A percentile compares a stretch with the other conserved stretches of the same genome.
Conservation (phyloP, 2,888 invertebrate genomes). For the Idaea straminata region DNA sequence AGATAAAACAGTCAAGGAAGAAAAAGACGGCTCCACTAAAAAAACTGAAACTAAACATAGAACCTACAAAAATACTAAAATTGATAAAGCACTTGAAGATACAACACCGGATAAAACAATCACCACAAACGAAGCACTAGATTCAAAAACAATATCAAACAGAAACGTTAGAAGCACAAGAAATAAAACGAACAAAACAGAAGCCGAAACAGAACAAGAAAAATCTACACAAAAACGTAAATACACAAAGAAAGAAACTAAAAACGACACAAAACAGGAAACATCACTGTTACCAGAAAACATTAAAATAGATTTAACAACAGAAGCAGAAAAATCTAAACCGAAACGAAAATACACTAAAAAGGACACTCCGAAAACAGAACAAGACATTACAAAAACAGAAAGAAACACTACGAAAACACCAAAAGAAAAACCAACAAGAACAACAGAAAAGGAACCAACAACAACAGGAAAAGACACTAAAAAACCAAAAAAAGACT, state of each 20-base stretch:
- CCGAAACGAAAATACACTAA: constrained; percentile 8
- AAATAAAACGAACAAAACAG: constrained; percentile 30
- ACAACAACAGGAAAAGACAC: constrained; percentile 21
- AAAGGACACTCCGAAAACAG: constrained; percentile 18
- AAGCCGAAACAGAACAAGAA: constrained; percentile 12
- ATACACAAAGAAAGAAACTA: constrained; percentile 11
- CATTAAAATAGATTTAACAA: constrained; percentile 10
- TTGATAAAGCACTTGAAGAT: not conserved
- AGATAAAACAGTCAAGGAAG: constrained; percentile 8
- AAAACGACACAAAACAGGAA: constrained; percentile 15
- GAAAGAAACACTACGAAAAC: constrained; percentile 27
- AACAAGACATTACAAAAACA: constrained; percentile 5
- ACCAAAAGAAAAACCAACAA: constrained; percentile 35
- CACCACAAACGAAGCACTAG: constrained; percentile 10
- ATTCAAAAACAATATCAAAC: constrained; percentile 13
- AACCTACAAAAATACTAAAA: not conserved
- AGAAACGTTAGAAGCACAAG: constrained; percentile 23
- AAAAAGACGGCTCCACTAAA: constrained; percentile 5
- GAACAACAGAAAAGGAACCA: constrained; percentile 30
- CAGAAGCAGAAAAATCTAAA: constrained; percentile 7
- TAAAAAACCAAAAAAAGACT: constrained; percentile 13
- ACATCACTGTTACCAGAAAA: constrained; percentile 17
- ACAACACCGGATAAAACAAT: constrained; percentile 6
- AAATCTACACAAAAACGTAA: constrained; percentile 24
- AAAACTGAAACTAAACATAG: constrained; percentile 6